Conservation (phyloP, 2,797 vertebrate genomes). For the Silurus lanzhouensis region DNA sequence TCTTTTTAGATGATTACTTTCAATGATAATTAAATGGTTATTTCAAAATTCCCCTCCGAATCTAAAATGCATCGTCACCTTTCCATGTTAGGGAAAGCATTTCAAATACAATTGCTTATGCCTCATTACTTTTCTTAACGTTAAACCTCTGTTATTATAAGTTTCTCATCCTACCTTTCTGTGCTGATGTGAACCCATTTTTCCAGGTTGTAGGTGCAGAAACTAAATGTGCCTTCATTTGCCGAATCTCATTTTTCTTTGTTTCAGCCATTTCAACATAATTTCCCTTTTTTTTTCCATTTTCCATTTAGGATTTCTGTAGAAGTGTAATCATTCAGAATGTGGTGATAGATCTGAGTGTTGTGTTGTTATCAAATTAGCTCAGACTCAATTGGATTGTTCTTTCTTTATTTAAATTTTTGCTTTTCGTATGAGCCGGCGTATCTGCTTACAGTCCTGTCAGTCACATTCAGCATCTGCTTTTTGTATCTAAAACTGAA, state of each 20-base stretch:
- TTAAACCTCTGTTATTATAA: background rate
- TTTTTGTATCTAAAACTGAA: slow-evolving; percentile 1
- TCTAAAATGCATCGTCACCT: background rate
- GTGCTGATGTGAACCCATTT: background rate
- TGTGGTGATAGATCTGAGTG: slow-evolving; percentile 4
- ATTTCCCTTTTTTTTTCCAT: background rate
- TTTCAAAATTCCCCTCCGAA: background rate
- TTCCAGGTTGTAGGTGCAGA: background rate
- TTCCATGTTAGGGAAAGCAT: background rate
- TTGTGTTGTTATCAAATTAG: slow-evolving; percentile 24
- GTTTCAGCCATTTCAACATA: slow-evolving; percentile 5
- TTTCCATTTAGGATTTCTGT: background rate
- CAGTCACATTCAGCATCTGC: slow-evolving; percentile 4
- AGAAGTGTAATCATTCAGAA: slow-evolving; percentile 7
- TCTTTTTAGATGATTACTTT: background rate
- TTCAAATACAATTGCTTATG: background rate
- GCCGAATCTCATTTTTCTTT: slow-evolving; percentile 6
- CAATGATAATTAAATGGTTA: background rate
- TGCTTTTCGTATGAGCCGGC: background rate
- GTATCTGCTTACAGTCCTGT: background rate
- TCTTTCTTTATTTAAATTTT: slow-evolving; percentile 23
- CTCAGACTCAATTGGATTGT: slow-evolving; percentile 13
- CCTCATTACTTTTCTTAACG: background rate
- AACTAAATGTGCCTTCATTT: slow-evolving; percentile 1
- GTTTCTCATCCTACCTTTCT: background rate